These are phyloP conservation scores for Alaudala cheleensis DNA, from an alignment of 2,113 vertebrate species.

Conservation along the genomic window DNA sequence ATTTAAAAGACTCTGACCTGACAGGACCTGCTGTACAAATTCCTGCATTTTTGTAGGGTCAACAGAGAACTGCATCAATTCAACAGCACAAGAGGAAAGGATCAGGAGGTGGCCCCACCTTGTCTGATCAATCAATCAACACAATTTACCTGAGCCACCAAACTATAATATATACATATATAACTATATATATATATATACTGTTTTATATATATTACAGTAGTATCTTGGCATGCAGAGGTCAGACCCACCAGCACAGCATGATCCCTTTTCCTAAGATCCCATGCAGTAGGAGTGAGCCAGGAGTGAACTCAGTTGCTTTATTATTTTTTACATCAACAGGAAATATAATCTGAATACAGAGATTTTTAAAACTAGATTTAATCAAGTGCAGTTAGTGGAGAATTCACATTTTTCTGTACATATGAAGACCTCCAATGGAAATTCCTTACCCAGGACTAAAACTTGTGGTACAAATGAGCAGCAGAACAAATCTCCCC, in stretches of 20 bases:
- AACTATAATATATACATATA: background rate
- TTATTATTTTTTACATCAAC: constrained; percentile 40
- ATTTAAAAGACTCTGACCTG: fast-evolving
- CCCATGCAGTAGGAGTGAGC: background rate
- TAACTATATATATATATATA: background rate
- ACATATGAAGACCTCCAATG: background rate
- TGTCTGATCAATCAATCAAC: background rate
- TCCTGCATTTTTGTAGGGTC: background rate
- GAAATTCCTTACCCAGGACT: background rate
- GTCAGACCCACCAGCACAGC: background rate
- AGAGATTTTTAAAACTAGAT: constrained; percentile 10
- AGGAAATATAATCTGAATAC: background rate
- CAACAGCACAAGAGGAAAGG: background rate
- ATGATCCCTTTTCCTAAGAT: background rate
- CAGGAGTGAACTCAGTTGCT: background rate
- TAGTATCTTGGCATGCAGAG: fast-evolving
- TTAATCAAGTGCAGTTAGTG: constrained; percentile 4
- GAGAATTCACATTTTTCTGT: background rate
- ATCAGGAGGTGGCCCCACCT: background rate
- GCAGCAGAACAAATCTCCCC: background rate
- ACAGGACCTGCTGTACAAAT: background rate
- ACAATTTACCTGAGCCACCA: background rate
- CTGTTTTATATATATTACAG: background rate
- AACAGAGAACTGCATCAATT: background rate
- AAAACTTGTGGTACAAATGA: background rate